Conservation (phyloP, 2,797 vertebrate genomes). For the Bovichtus diacanthus region DNA sequence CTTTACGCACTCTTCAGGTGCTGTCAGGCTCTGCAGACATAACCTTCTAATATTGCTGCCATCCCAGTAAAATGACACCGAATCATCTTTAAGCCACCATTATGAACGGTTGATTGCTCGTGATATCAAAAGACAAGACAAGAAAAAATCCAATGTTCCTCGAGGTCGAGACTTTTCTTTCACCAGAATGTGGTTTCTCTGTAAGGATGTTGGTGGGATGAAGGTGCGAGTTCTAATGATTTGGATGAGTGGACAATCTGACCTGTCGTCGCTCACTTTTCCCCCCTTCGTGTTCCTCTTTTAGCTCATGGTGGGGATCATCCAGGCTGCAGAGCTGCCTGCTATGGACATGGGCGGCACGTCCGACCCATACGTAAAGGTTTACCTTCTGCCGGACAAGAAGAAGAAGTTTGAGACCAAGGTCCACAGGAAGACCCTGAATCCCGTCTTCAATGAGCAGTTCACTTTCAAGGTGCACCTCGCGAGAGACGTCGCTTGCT, state of each 20-base stretch:
- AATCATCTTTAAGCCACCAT: conserved; percentile 39
- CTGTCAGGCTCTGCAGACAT: conserved; percentile 31
- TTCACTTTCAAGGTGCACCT: conserved; percentile 92
- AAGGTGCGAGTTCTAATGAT: conserved; percentile 12
- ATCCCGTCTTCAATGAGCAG: conserved; percentile 98
- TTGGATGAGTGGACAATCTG: conserved; percentile 1
- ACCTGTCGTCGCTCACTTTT: conserved; percentile 11
- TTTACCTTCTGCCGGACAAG: conserved; percentile 98
- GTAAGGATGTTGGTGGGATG: conserved; percentile 45
- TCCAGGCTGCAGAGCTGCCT: conserved; percentile 97
- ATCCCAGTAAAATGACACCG: conserved; percentile 32
- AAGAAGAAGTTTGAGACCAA: conserved; percentile 99
- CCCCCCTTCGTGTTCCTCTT: conserved; percentile 22
- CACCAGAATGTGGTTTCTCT: conserved; percentile 4
- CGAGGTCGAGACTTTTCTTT: background rate
- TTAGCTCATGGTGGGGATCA: conserved; percentile 97
- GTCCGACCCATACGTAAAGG: conserved; percentile 98
- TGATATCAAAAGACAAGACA: conserved; percentile 15
- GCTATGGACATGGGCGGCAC: conserved; percentile 99
- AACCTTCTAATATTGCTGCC: conserved; percentile 35
- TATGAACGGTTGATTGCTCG: conserved; percentile 28
- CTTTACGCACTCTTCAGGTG: conserved; percentile 55
- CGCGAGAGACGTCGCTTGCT: background rate
- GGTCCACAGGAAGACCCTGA: conserved; percentile 98
- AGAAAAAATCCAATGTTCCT: conserved; percentile 15